Evolutionary conservation across 2,797 vertebrate genomes (phyloP).

Genomic region (Gymnoscopelus microlampas): DNA sequence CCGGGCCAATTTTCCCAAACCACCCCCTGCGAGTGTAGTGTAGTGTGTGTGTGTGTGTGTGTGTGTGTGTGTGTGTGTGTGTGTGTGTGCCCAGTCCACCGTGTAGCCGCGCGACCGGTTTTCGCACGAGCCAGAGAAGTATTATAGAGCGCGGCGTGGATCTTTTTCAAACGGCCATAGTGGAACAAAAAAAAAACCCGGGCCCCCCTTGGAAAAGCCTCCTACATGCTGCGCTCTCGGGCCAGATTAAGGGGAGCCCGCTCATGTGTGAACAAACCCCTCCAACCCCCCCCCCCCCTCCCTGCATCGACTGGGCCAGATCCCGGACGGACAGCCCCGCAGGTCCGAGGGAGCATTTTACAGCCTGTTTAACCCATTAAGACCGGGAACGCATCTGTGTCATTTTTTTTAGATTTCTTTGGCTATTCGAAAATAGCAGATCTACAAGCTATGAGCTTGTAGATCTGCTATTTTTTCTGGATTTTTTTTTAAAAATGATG

Average conservation of each 20-base stretch:
- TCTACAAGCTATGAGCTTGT: no score
- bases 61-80: no score
- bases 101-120: slow-evolving; percentile 23
- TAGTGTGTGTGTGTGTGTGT: no score
- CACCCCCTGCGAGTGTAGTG: no score
- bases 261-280: slow-evolving; percentile 73
- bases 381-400: no score
- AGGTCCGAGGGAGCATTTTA: slow-evolving; percentile 74
- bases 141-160: slow-evolving; percentile 27
- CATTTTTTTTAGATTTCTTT: no score
- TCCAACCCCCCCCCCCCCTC: neutral
- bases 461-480: no score
- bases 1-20: slow-evolving; percentile 44
- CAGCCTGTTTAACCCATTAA: slow-evolving; percentile 69
- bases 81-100: no score
- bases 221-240: no score
- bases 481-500: no score
- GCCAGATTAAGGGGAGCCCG: slow-evolving; percentile 68
- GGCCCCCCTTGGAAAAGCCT: slow-evolving; percentile 45
- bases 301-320: slow-evolving; percentile 22
- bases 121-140: slow-evolving; percentile 45
- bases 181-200: neutral
- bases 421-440: no score
- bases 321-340: slow-evolving; percentile 54
- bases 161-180: slow-evolving; percentile 45